Percentiles rank a stretch among this genome's conserved stretches.
phyloP scores from a whole-genome alignment of 2,113 vertebrate species.

The Sardina pilchardus region DNA sequence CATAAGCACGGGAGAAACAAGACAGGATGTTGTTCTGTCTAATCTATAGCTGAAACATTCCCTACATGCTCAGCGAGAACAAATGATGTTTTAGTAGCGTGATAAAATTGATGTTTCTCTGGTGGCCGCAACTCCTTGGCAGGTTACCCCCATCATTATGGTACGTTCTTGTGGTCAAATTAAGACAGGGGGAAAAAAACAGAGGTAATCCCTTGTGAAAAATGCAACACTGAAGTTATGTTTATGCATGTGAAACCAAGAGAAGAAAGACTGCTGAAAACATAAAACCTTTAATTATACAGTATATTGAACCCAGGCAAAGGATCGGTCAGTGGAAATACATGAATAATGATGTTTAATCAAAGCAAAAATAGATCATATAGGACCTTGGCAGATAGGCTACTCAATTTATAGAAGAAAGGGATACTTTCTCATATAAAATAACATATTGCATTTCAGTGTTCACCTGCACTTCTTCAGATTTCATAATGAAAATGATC shows the following conservation, averaged over 20 bases:
- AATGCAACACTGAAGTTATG: neutral
- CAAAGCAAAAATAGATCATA: neutral
- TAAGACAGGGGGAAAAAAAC: neutral
- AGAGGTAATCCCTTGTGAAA: conserved; percentile 13
- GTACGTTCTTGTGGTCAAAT: conserved; percentile 5
- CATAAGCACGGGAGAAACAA: neutral
- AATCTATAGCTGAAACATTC: conserved; percentile 8
- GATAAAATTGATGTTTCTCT: conserved; percentile 29
- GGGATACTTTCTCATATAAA: neutral
- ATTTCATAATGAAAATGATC: neutral
- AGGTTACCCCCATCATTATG: neutral
- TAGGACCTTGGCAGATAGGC: neutral
- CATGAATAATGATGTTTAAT: neutral
- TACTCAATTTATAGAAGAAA: neutral
- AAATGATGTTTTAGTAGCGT: conserved; percentile 17
- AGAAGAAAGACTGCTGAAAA: conserved; percentile 1
- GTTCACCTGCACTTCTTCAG: neutral
- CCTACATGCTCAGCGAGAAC: neutral
- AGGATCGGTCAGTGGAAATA: neutral
- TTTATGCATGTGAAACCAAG: neutral
- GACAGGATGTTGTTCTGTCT: conserved; percentile 1
- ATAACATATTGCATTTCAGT: neutral
- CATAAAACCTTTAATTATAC: conserved; percentile 16
- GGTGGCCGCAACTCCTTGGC: neutral
- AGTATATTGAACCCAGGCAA: neutral